Evolutionary conservation across 2,113 vertebrate genomes (phyloP), one percentile per base, ranked within the genome.

Genomic region (Centropus bengalensis): DNA sequence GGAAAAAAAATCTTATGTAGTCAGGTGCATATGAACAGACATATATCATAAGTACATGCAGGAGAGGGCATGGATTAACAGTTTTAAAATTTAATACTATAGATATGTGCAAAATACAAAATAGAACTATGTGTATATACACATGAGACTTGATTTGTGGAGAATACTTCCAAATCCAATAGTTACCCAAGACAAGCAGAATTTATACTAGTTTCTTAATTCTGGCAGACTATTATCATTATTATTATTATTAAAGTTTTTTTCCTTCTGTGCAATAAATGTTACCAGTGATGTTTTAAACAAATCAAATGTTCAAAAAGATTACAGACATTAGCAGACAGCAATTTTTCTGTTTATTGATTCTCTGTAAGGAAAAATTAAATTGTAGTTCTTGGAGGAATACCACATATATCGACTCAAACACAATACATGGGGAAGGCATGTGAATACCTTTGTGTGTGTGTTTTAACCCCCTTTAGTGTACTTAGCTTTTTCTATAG

Each of bases 1-100:
- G 74, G 24, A 2, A 3, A 14, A 19, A 15, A 12, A 27, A 45
- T 42, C 49, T 22, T 33, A 69, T 51, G 33, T 5, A 38, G 36
- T 63, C 90, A 86, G 64, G 64, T 81, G 80, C n/a, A 47, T 32
- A 83, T 58, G 73, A 95, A 95, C 75, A 86, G 96, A 90, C 58
- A 88, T 81, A 2, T 23, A 78, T 59, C 20, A 55, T 40, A 88
- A 62, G 26, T 70, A 64, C 19, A 24, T 45, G 40, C 73, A 80
- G 47, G 27, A 89, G 32, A 82, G 9, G 22, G 45, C 26, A 51
- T 85, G 8, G 1, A 89, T 73, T 63, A 95, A 82, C 27, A 77
- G 42, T 23, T 77, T 70, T 75, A 71, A 86, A 91, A 87, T 80
- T 40, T 16, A 71, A 5, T 58, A 42, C 64, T 28, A 14, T 68